Evolutionary conservation across 37 sponge, comb jelly and placozoan genomes (phyloP).

Genomic region (Cladorhizidae sp.): DNA sequence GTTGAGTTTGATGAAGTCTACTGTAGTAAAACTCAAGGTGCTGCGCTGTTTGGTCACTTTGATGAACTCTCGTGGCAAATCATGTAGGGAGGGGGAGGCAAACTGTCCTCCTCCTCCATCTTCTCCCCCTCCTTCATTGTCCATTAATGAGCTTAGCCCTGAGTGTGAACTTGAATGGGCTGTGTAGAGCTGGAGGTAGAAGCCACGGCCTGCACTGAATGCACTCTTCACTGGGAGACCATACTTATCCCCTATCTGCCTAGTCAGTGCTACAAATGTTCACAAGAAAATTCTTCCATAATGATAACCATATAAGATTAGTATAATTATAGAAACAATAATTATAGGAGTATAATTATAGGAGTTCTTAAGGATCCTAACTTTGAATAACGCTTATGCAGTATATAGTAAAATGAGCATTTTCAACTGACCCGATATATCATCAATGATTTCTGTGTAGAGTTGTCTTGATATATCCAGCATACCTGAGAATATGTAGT

Average conservation of each 20-base stretch:
- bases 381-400: neutral
- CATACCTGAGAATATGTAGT: conserved; percentile 70
- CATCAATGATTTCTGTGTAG: conserved; percentile 96
- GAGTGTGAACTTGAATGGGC: conserved; percentile 4
- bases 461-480: conserved; percentile 91
- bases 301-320: no score
- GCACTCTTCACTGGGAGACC: conserved; percentile 79
- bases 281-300: no score
- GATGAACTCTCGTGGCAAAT: conserved; percentile 72
- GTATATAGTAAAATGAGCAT: neutral
- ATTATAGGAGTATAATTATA: no score
- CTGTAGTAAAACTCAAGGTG: conserved; percentile 83
- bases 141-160: neutral
- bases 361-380: no score
- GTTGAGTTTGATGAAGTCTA: conserved; percentile 77
- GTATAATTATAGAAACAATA: no score
- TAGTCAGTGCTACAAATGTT: conserved; percentile 55
- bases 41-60: conserved; percentile 79
- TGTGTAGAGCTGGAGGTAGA: conserved; percentile 86
- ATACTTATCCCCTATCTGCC: conserved; percentile 65
- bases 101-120: conserved; percentile 7
- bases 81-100: neutral
- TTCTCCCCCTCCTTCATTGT: conserved; percentile 2
- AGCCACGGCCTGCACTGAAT: conserved; percentile 86
- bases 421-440: conserved; percentile 68